Evolutionary conservation across 2,797 vertebrate genomes (phyloP), one percentile per base, ranked within the genome.

Genomic region (Bryconaethiops microstoma): DNA sequence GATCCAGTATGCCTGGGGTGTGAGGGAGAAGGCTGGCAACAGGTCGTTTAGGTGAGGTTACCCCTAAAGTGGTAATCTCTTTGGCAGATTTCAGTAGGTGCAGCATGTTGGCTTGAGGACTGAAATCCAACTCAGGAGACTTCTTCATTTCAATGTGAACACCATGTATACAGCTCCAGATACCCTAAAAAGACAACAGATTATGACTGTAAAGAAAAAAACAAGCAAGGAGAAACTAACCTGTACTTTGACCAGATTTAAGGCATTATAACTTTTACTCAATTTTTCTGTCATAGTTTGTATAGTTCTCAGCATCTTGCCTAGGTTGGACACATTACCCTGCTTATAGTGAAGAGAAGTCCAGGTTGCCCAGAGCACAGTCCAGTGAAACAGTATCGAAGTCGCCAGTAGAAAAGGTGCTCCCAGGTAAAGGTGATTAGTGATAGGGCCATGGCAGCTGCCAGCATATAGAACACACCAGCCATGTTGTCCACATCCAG

Each of bases 401-500:
- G 94, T 87, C 96, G 96, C 97, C 97, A 99, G 93, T 99, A 99
- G 91, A 99, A 99, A 82, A 98, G 93, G 81, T 98, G 97, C 65
- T 99, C 97, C 85, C 97, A 99, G 84, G 97, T 92, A 86, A 99
- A 99, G 81, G 96, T 98, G 88, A 99, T 96, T 80, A 99, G 95
- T 77, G 97, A 95, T 82, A 99, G 96, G 0, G 94, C 95, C 97
- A 99, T 99, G 87, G 97, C 97, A 0, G 97, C 97, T 8, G 97
- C 97, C 74, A 99, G 93, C 97, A 99, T 99, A 88, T 99, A 99
- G 89, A 99, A 99, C 76, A 99, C 94, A 0, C 94, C 94, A 0
- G 97, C 97, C 97, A 99, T 99, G 93, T 99, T 99, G 92, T 99
- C 97, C 0, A 99, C 92, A 81, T 99, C 97, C 94, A 99, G 93